phyloP scores from a whole-genome alignment of 2,888 invertebrate genomes.

The Caenorhabditis sp. region DNA sequence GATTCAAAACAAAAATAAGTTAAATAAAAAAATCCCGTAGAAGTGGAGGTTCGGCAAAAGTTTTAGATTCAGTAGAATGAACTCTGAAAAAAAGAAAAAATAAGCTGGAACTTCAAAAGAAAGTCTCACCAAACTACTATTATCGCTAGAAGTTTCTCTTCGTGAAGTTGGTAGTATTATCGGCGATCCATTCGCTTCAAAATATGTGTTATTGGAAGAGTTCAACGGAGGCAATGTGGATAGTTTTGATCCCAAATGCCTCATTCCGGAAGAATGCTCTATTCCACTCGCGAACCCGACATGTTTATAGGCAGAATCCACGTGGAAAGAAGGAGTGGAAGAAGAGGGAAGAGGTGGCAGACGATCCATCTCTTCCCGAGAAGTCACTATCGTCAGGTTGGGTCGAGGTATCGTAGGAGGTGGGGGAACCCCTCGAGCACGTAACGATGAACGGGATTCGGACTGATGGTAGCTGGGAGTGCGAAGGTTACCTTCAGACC shows the following conservation, averaged over 20 bases:
- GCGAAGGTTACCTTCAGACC: background rate
- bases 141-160: constrained; percentile 25
- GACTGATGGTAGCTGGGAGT: background rate
- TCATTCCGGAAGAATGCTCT: background rate
- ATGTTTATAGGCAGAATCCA: constrained; percentile 4
- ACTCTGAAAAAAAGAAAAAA: constrained; percentile 30
- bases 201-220: background rate
- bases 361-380: constrained; percentile 37
- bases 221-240: background rate
- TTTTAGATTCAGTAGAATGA: constrained; percentile 39
- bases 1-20: background rate
- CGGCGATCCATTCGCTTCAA: constrained; percentile 41
- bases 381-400: constrained; percentile 53
- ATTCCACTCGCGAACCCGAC: background rate
- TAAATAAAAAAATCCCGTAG: constrained; percentile 22
- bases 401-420: constrained; percentile 42
- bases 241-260: constrained; percentile 6
- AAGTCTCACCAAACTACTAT: constrained; percentile 54
- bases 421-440: background rate
- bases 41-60: background rate
- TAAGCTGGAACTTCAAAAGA: background rate
- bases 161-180: background rate
- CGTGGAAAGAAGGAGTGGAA: constrained; percentile 31
- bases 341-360: constrained; percentile 54
- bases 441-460: background rate